These are phyloP conservation scores for Tryphoninae sp. DNA, from an alignment of 2,888 invertebrate species.

Conservation along the genomic window DNA sequence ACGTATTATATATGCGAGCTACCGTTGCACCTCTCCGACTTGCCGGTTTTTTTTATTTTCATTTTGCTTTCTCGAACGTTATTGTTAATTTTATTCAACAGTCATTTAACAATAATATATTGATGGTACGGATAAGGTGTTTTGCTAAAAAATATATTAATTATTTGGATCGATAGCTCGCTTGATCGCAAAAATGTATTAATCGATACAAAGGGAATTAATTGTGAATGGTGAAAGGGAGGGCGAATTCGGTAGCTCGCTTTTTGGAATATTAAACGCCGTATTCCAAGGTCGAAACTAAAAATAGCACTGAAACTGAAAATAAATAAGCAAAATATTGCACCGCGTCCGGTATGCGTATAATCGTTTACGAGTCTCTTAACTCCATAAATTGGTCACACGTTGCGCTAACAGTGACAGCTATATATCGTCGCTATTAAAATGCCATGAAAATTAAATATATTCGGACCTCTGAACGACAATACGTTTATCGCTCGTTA, in stretches of 20 bases:
- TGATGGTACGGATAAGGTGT: neutral
- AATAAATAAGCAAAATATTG: constrained; percentile 32
- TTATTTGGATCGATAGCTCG: constrained; percentile 10
- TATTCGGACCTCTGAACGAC: constrained; percentile 53
- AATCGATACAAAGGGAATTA: constrained; percentile 11
- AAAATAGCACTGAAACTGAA: constrained; percentile 51
- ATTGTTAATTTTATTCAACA: constrained; percentile 14
- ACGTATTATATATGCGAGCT: constrained; percentile 80
- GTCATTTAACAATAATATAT: neutral
- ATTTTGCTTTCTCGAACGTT: constrained; percentile 26
- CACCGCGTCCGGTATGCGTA: neutral
- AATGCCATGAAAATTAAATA: constrained; percentile 67
- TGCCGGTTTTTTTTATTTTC: constrained; percentile 42
- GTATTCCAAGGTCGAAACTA: constrained; percentile 55
- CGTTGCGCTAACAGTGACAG: constrained; percentile 58
- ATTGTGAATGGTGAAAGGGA: constrained; percentile 56
- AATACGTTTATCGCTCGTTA: constrained; percentile 21
- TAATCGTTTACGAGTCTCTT: constrained; percentile 51
- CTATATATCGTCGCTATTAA: constrained; percentile 46
- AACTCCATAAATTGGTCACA: constrained; percentile 72
- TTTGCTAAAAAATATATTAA: neutral
- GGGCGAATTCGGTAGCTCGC: constrained; percentile 79
- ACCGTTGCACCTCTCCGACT: constrained; percentile 76
- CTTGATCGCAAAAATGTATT: constrained; percentile 12
- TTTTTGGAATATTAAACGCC: constrained; percentile 68